Percentiles rank a stretch among this genome's conserved stretches.
Conservation (phyloP, 2,888 invertebrate genomes). For the Malthinus seriepunctatus region DNA sequence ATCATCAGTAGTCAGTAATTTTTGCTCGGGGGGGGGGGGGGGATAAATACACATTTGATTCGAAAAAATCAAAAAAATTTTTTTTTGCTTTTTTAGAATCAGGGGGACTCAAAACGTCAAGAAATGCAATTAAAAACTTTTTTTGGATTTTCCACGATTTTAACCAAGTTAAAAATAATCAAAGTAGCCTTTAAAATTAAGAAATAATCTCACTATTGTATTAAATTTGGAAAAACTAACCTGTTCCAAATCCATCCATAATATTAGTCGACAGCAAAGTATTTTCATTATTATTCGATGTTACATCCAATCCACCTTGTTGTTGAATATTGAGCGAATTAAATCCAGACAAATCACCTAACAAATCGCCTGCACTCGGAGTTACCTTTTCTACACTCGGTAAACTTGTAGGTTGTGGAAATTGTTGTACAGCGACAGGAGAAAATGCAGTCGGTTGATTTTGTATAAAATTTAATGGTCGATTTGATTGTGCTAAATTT, state of each 20-base stretch:
- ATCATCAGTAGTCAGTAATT: too few relatives aligned
- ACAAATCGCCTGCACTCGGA: conserved; percentile 38
- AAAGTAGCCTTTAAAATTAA: too few relatives aligned
- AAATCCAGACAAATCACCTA: conserved; percentile 47
- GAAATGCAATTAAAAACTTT: too few relatives aligned
- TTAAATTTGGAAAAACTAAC: conserved; percentile 21
- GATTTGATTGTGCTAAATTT: conserved; percentile 10
- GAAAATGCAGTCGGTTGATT: conserved; percentile 1
- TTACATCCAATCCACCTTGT: conserved; percentile 9
- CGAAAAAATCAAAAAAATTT: too few relatives aligned
- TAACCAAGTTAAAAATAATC: too few relatives aligned
- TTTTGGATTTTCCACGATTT: too few relatives aligned
- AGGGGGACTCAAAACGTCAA: too few relatives aligned
- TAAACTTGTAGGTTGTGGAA: neutral
- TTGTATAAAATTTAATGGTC: neutral
- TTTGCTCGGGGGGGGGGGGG: too few relatives aligned
- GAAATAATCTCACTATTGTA: too few relatives aligned
- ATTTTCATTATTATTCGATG: conserved; percentile 29
- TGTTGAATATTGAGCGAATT: conserved; percentile 38
- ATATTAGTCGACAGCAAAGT: conserved; percentile 27
- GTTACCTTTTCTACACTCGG: neutral
- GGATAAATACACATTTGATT: too few relatives aligned
- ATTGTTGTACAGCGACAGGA: conserved; percentile 13
- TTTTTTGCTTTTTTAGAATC: too few relatives aligned
- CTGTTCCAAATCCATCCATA: conserved; percentile 37